These are phyloP conservation scores for Cotesia glomerata DNA, from an alignment of 1,140 invertebrate genomes.

Conservation along the genomic window DNA sequence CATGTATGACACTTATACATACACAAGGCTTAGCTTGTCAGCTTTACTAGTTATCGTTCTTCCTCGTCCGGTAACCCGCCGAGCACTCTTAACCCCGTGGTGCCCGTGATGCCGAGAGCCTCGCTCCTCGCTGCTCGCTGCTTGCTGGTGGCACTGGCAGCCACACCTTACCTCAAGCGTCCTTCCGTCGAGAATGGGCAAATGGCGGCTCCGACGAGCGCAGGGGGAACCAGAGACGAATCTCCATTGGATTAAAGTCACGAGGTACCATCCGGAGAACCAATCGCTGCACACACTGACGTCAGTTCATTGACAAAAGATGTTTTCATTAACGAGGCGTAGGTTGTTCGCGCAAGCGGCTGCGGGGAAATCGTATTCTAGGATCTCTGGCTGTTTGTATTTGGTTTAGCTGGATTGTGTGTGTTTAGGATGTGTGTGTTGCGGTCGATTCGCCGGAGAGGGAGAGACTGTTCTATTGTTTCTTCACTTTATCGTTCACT, in stretches of 20 bases:
- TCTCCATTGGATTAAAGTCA: constrained; percentile 54
- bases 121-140: not conserved
- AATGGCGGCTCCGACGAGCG: constrained; percentile 39
- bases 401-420: no score
- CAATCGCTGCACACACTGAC: constrained; percentile 55
- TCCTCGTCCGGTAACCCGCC: no score
- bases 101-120: not conserved
- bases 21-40: no score
- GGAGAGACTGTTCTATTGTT: not conserved
- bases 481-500: no score
- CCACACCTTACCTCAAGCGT: constrained; percentile 53
- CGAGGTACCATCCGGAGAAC: constrained; percentile 45
- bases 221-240: constrained; percentile 30
- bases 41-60: no score
- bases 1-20: no score
- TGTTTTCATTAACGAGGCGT: constrained; percentile 60
- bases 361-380: not conserved
- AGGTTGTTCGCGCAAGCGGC: constrained; percentile 34
- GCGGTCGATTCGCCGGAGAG: not conserved
- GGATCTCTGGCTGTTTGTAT: not conserved
- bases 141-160: constrained; percentile 13
- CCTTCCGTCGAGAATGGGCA: constrained; percentile 56
- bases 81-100: not conserved
- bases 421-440: no score
- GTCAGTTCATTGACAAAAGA: constrained; percentile 66